Evolutionary conservation across 1,140 invertebrate genomes (phyloP), one percentile per base, ranked within the genome.

Genomic region (Pygmarrhopalites habei): DNA sequence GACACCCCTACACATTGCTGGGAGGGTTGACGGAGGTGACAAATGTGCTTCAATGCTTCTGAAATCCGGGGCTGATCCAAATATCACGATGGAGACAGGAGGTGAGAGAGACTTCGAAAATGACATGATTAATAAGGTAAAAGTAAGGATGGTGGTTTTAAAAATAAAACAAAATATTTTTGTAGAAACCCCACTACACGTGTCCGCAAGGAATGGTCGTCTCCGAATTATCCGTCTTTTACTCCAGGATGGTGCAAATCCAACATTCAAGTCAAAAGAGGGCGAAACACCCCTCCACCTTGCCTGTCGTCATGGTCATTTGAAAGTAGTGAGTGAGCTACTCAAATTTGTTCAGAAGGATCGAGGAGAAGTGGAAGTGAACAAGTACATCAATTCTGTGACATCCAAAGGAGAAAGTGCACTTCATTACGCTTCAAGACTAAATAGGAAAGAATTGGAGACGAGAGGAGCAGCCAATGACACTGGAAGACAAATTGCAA

Each of bases 31-130:
- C 59, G 92, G 94, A 72, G 94, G 94, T 51, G 93, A 97, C 73
- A 87, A 92, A 75, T 98, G 95, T 78, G 95, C 92, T 12, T 82
- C 97, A 64, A 97, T 99, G 93, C 77, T 99, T 63, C 77, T 99
- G 2, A 99, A 99, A 78, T 95, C 92, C 15, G 96, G 96, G 3
- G 95, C 95, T 12, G 88, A 93, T 65, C 89, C 95, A 0, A 98
- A 99, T 79, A 82, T 91, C 58, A 83, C 83, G 1, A 92, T 87
- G 10, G 86, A 97, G 76, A 93, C 96, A 76, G 94, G 94, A 17
- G 88, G 21, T 49, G 47, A 32, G 26, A 64, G 19, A 32, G n/a
- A 64, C 1, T 15, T 23, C 21, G 14, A 49, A 23, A 58, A 58
- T 58, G n/a, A n/a, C n/a, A n/a, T n/a, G n/a, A n/a, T n/a, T n/a